Base-by-base conservation (phyloP, 2,888 invertebrate genomes). In the Tribolium freemani region DNA sequence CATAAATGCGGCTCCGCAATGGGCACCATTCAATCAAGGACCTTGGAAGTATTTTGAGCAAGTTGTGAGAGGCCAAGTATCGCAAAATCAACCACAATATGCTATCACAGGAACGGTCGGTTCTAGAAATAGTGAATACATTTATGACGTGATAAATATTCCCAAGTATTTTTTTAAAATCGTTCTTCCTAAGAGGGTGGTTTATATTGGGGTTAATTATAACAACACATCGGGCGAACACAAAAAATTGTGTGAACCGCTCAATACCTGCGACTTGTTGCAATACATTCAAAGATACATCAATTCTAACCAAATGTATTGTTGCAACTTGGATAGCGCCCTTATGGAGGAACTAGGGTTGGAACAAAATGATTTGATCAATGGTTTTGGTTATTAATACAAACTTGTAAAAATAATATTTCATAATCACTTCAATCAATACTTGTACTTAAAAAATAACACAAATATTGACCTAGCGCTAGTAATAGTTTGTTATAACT, bases 131-230 rank as follows among this genome's bases (percentile, higher is more conserved):
- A 16, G 30, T 38, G 4, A 31, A 31, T 56, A 9, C 16, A 3
- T 5, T 21, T 21, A 26, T 16, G 4, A 21, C 30, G 31, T 31
- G 3, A 16, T 13, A 8, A 56, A 31, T 11, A 38, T 13, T 56
- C 56, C 56, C 0, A 26, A 38, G 8, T 56, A 56, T 38, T 56
- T 56, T 56, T 56, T 31, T 13, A 56, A 56, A 38, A 38, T 56
- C 16, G 13, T 56, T 2, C 11, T 56, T 38, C 31, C 11, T 13
- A 13, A 16, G 6, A n/a, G 4, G 3, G 56, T 38, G 10, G 38
- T 56, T 56, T 56, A 21, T 16, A 38, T 56, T 8, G 56, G 56
- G 6, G 31, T 54, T 9, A 54, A 54, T 20, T 30, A 54, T 30
- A 30, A 21, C 4, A 54, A 10, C 10, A 3, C 10, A 10, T n/a